These are phyloP conservation scores for Cinara cedri DNA, from an alignment of 2,888 invertebrate genomes.

Conservation along the genomic window DNA sequence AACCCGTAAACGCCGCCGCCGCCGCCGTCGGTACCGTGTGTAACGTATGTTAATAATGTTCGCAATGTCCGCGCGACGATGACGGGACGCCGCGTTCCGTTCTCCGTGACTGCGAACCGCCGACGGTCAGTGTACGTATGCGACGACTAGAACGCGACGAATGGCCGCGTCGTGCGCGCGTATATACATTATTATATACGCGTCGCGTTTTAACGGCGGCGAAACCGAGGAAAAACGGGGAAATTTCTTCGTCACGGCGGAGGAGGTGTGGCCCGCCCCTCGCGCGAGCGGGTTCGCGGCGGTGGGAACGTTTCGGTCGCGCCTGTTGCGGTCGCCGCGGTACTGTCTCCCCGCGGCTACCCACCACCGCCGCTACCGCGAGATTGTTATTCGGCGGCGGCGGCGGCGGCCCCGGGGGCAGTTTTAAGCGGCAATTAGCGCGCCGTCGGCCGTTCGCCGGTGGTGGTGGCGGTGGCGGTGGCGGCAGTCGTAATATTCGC, in stretches of 20 bases:
- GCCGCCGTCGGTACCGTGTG: background rate
- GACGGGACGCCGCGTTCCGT: constrained; percentile 13
- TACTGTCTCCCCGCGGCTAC: background rate
- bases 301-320: background rate
- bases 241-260: constrained; percentile 10
- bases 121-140: constrained; percentile 27
- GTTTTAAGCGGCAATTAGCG: constrained; percentile 44
- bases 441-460: background rate
- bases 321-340: constrained; percentile 39
- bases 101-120: constrained; percentile 31
- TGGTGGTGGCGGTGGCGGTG: background rate
- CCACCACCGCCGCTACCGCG: background rate
- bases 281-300: too few relatives aligned
- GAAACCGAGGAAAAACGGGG: background rate
- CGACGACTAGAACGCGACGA: too few relatives aligned
- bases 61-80: background rate
- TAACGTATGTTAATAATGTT: too few relatives aligned
- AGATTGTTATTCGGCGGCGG: too few relatives aligned
- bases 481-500: background rate
- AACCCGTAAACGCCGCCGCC: background rate
- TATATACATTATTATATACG: too few relatives aligned
- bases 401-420: constrained; percentile 20
- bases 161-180: background rate
- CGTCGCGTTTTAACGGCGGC: too few relatives aligned
- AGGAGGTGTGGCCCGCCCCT: background rate